Evolutionary conservation across 2,888 invertebrate species (phyloP), one percentile per base, ranked within the genome.

Genomic region (Pterobdella sp.): DNA sequence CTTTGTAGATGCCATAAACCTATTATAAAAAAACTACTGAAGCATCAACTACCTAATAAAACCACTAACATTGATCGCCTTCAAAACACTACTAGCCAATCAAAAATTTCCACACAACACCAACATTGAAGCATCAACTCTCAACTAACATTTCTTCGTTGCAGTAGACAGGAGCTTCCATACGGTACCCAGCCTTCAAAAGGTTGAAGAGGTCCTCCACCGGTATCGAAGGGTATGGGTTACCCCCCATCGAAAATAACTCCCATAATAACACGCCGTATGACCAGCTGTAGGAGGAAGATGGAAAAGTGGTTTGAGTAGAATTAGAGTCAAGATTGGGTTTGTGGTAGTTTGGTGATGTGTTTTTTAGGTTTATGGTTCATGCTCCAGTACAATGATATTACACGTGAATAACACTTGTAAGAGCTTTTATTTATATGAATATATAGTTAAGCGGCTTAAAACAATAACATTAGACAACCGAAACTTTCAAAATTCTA

Each of bases 131-230:
- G 18, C 60, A 56, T 3, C 60, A n/a, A n/a, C n/a, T 60, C 70
- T 56, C 32, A 22, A 22, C 69, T 77, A 86, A 94, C 88, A 97
- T 91, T 86, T 96, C 94, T 72, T 92, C 87, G 14, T 94, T 92
- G 84, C 96, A 95, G 83, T 93, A 92, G 0, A 92, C 90, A 7
- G 97, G 97, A 79, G 92, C 92, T 82, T 93, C 93, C 94, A 96
- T 95, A 77, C 96, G 88, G 81, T 93, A 91, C 0, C 95, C 96
- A 68, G 90, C 90, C 83, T 92, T 89, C 72, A 98, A 86, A 76
- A 93, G 88, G 81, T 92, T 91, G 86, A 94, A 94, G 78, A 98
- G 88, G 81, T 93, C 92, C 83, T 95, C 94, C 34, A 94, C 92
- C 1, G 93, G 93, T 18, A 74, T 72, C 34, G 74, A 74, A 4